Evolutionary conservation across 2,797 vertebrate species (phyloP).

Genomic region (Denticeps clupeoides): DNA sequence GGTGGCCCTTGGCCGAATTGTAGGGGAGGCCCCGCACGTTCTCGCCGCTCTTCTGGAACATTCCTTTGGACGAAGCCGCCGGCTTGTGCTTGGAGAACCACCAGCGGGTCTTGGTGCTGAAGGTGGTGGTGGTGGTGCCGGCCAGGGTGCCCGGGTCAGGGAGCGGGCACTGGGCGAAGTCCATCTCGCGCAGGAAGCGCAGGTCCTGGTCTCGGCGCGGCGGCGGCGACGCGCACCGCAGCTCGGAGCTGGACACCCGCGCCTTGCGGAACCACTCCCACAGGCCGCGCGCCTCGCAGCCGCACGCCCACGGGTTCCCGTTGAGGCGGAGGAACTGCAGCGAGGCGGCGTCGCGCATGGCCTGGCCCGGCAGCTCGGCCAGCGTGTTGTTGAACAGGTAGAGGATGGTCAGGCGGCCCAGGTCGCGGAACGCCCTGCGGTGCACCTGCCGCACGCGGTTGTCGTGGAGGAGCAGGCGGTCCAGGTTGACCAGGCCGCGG

Average conservation of each 20-base stretch:
- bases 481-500: slow-evolving; percentile 80
- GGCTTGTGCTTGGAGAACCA: slow-evolving; percentile 70
- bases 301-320: slow-evolving; percentile 89
- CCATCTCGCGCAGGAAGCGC: slow-evolving; percentile 72
- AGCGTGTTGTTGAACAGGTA: slow-evolving; percentile 96
- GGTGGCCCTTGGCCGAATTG: slow-evolving; percentile 40
- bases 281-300: slow-evolving; percentile 82
- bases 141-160: slow-evolving; percentile 64
- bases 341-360: slow-evolving; percentile 68
- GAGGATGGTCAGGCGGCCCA: slow-evolving; percentile 86
- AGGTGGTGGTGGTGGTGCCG: slow-evolving; percentile 67
- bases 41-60: slow-evolving; percentile 55
- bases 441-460: slow-evolving; percentile 83
- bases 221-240: slow-evolving; percentile 70
- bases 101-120: slow-evolving; percentile 59
- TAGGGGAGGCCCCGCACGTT: slow-evolving; percentile 53
- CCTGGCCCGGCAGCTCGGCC: slow-evolving; percentile 76
- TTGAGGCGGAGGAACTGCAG: slow-evolving; percentile 94
- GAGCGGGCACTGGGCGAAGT: slow-evolving; percentile 76
- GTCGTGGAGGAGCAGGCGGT: slow-evolving; percentile 86
- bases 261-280: slow-evolving; percentile 89
- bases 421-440: slow-evolving; percentile 75
- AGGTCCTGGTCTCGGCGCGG: slow-evolving; percentile 76
- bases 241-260: slow-evolving; percentile 81
- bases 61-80: slow-evolving; percentile 51